Evolutionary conservation across 2,113 vertebrate genomes (phyloP), one percentile per base, ranked within the genome.

Genomic region (Chloebia gouldiae): DNA sequence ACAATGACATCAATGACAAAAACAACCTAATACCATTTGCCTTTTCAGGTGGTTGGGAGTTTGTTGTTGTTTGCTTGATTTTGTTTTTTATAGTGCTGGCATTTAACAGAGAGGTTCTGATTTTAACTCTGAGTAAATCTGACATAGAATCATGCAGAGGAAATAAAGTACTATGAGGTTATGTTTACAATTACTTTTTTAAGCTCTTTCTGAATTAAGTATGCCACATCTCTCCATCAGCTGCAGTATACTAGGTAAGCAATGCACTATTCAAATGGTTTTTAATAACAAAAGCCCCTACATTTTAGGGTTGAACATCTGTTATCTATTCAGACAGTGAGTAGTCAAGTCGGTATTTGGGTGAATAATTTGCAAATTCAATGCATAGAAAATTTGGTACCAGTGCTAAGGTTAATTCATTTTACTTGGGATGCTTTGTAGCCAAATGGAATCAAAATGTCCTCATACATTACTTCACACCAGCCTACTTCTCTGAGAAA

Each of bases 361-460:
- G 77, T 91, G 76, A 95, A 92, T 88, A 94, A 96, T 92, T 96
- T 96, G 45, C 56, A 90, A 86, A 94, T 93, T 95, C 83, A 89
- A 95, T 93, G 88, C 82, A 86, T 80, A 88, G 85, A 89, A 80
- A 92, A 89, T 86, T 69, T 73, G 57, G 63, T 88, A 92, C 59
- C 60, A 53, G 44, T 54, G 40, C 73, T 86, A 92, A 94, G 87
- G 85, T 97, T 96, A 96, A 96, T 93, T 79, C 81, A 59, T 85
- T 96, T 95, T 94, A 94, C 66, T 69, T 37, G 30, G 73, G 59
- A 92, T 86, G n/a, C 54, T 91, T 89, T 91, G 76, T 82, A 91
- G 83, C 82, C 80, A 90, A 96, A 87, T 64, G 61, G 72, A 96
- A 97, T 94, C 68, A 81, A 82, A 92, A 93, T 49, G 61, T 92